Base-by-base conservation (phyloP, 2,888 invertebrate species). In the Papilio protenor region DNA sequence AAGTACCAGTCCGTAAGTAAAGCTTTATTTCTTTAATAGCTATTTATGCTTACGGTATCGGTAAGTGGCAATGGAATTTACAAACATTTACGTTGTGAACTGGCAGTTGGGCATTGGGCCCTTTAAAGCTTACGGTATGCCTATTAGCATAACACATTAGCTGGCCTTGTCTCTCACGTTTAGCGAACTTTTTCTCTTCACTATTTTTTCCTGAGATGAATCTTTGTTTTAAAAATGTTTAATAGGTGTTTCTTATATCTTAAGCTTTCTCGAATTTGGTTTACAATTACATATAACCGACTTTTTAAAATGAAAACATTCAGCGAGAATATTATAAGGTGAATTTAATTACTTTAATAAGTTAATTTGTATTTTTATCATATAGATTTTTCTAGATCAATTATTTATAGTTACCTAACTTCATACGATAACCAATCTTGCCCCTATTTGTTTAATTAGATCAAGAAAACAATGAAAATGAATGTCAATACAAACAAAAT, bases 1-100 rank as follows among this genome's bases (percentile, higher is more conserved):
- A 97, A 93, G 97, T 98, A 90, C 96, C 98, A 97, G 98, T 98
- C 95, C 98, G 98, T 98, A 95, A 98, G 98, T 98, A 95, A 76
- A 81, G 76, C 11, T 72, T 74, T 52, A 82, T 82, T 81, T 76
- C 16, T 81, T 80, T 79, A 27, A 59, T 55, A 80, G 55, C 80
- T 75, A 78, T 73, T 45, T 49, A 66, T 74, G n/a, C 64, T 73
- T 74, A 70, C 72, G 73, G 76, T 75, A 76, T 70, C 61, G 52
- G 69, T 59, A 70, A 71, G 76, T 78, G 73, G 61, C 49, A 70
- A 80, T 79, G 73, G 76, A 77, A 79, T 79, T 80, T 77, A 80
- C 72, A 78, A 78, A 76, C 78, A 76, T 76, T 61, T 73, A 66
- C 57, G 49, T 49, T 40, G 23, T 73, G 59, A 76, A 78, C 75